A percentile compares a stretch with the other conserved stretches of the same genome.
Evolutionary conservation across 2,888 invertebrate genomes (phyloP).

Genomic region (Drosophila macrospina): DNA sequence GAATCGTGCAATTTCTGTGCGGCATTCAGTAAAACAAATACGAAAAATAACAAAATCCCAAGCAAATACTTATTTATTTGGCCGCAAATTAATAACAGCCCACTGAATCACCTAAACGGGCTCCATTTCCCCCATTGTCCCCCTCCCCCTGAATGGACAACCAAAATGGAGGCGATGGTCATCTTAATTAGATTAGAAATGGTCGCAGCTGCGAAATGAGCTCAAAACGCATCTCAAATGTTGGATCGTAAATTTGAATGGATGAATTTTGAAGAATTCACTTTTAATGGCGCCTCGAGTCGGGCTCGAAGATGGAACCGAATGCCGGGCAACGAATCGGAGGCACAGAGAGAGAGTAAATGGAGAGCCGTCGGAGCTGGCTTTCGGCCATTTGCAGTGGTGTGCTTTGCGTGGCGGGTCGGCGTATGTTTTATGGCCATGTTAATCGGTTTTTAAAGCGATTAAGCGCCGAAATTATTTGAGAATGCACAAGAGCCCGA

Average conservation of each 20-base stretch:
- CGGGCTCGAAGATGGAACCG: conserved; percentile 8
- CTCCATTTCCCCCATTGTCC: background rate
- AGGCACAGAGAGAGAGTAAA: background rate
- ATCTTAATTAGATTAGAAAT: conserved; percentile 20
- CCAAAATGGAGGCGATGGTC: conserved; percentile 13
- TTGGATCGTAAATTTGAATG: conserved; percentile 32
- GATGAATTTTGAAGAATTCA: conserved; percentile 32
- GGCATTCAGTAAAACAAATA: conserved; percentile 11
- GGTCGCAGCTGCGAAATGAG: conserved; percentile 11
- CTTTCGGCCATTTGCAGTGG: conserved; percentile 25
- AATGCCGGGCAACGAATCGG: conserved; percentile 8
- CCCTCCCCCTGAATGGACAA: background rate
- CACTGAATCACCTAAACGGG: conserved; percentile 10
- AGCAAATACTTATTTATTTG: conserved; percentile 45
- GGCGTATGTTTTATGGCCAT: conserved; percentile 52
- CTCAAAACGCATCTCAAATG: conserved; percentile 10
- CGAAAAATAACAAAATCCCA: conserved; percentile 17
- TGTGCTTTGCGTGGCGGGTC: conserved; percentile 5
- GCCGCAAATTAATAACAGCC: conserved; percentile 19
- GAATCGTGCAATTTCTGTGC: conserved; percentile 60
- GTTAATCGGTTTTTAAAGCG: conserved; percentile 72
- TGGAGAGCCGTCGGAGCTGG: conserved; percentile 23
- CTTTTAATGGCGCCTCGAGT: conserved; percentile 13
- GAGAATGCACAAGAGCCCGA: conserved; percentile 5
- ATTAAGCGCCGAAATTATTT: conserved; percentile 56